Percentiles rank a stretch among this genome's conserved stretches.
phyloP scores from a whole-genome alignment of 2,113 vertebrate species.

The Ameiurus melas region DNA sequence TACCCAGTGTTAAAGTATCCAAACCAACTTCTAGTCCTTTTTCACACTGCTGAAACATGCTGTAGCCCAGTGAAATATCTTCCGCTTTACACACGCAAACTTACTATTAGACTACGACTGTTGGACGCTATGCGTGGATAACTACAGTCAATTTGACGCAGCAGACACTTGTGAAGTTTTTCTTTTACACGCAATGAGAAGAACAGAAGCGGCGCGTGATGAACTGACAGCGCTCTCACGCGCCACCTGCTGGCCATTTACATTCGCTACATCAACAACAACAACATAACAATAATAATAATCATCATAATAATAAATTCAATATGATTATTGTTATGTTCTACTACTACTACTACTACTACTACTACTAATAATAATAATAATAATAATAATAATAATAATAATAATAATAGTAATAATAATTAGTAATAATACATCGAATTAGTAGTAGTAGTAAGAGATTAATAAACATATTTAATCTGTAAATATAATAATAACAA shows the following conservation, averaged over 20 bases:
- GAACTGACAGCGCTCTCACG: not conserved
- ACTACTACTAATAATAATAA: not conserved
- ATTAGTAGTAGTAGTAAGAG: not conserved
- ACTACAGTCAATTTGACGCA: not conserved
- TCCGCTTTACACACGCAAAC: not conserved
- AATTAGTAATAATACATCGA: too few species aligned
- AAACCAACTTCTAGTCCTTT: not conserved
- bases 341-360: too few species aligned
- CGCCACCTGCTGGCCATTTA: not conserved
- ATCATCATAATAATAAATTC: not conserved
- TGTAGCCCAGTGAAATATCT: not conserved
- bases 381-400: not conserved
- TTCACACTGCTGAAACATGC: not conserved
- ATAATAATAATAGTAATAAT: too few species aligned
- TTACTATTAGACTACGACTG: not conserved
- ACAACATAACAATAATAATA: not conserved
- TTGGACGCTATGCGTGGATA: not conserved
- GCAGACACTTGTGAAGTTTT: not conserved
- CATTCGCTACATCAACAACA: not conserved
- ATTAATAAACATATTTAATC: too few species aligned
- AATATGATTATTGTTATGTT: too few species aligned
- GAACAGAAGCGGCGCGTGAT: not conserved
- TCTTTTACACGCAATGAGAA: not conserved
- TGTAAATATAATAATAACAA: too few species aligned
- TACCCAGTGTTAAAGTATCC: not conserved